phyloP scores from a whole-genome alignment of 2,888 invertebrate species.

The Pyralis farinalis region DNA sequence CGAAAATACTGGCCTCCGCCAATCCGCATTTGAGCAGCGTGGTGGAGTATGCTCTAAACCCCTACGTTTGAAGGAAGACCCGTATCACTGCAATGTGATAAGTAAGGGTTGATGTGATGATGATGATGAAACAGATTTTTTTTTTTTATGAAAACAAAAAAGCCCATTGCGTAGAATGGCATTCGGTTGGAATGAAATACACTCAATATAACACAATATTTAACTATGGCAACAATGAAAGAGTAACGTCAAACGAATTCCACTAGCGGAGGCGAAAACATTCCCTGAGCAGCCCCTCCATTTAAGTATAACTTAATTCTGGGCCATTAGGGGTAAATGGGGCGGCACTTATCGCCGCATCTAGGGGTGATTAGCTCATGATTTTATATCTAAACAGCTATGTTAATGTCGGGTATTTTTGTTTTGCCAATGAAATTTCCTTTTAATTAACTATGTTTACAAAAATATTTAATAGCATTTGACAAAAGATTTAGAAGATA shows the following conservation, averaged over 20 bases:
- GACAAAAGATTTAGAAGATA: too few species aligned
- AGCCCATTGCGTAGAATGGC: too few species aligned
- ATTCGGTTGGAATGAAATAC: too few species aligned
- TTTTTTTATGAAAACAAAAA: too few species aligned
- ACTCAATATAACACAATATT: neutral
- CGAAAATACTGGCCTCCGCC: too few species aligned
- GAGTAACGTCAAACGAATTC: neutral
- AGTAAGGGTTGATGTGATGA: too few species aligned
- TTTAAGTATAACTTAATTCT: slow-evolving; percentile 65
- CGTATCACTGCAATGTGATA: too few species aligned
- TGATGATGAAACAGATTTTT: too few species aligned
- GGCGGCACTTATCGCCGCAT: slow-evolving; percentile 59
- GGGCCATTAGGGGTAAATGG: slow-evolving; percentile 61
- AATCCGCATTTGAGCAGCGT: too few species aligned
- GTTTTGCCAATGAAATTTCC: slow-evolving; percentile 4
- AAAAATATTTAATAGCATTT: too few species aligned
- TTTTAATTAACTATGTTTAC: neutral
- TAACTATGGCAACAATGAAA: neutral
- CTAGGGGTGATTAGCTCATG: slow-evolving; percentile 37
- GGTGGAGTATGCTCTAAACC: too few species aligned
- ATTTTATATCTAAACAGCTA: slow-evolving; percentile 40
- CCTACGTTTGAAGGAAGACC: too few species aligned
- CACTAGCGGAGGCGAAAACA: neutral
- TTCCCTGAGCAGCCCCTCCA: slow-evolving; percentile 21
- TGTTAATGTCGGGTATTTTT: slow-evolving; percentile 17